Base-by-base conservation (phyloP, 1,140 invertebrate genomes). In the Drosophila bocki region DNA sequence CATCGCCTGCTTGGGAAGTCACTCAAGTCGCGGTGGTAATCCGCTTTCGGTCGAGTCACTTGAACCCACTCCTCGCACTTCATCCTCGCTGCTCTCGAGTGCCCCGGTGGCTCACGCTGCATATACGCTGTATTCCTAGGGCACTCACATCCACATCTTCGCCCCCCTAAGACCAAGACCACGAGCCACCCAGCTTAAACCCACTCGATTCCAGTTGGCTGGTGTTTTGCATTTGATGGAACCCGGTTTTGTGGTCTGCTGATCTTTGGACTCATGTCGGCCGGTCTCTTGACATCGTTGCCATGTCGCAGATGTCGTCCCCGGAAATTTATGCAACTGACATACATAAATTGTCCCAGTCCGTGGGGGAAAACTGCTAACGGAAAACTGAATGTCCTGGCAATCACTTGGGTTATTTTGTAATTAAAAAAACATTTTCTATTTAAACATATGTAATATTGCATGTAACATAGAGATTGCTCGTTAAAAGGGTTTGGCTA, bases 41-140 rank as follows among this genome's bases (percentile, higher is more conserved):
- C 82, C 83, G 82, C 75, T 87, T 85, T 77, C 78, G 83, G 79
- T 56, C 69, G 75, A 86, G 78, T 75, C 75, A 82, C 82, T 86
- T 86, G 64, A 86, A 65, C 60, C 68, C 44, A 35, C 44, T 45
- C 50, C 79, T 86, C 83, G 78, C 82, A 87, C 83, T 86, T 81
- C 35, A 59, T 56, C 64, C 45, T 37, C 37, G 54, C 42, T 45
- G 39, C 47, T 64, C 57, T 54, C 60, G 64, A 83, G 77, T 67
- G 57, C 53, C 44, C 48, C 50, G 57, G 47, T 37, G 70, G 83
- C 63, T 64, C 47, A 86, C 50, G 62, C 62, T 62, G 59, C 75
- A 84, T 82, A 82, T 87, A 56, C 67, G 82, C 61, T 76, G 75
- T 63, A 61, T 70, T 86, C 57, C 42, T 54, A 7, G 22, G 26